Conservation (phyloP, 1,140 invertebrate species). For the Drosophila pseudoobscura region DNA sequence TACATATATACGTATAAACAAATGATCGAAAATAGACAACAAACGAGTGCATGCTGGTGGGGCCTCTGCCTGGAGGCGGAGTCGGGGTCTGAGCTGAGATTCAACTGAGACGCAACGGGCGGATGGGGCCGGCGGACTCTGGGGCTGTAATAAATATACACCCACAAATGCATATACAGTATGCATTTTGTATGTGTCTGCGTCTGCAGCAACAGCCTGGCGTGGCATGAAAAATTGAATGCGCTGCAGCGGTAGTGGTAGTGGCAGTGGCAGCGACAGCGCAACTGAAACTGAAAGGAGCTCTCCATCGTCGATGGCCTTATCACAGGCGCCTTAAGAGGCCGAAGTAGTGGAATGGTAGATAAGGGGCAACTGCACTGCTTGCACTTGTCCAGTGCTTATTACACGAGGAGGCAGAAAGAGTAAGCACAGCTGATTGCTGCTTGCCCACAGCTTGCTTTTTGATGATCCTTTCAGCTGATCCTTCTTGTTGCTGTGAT, state of each 20-base stretch:
- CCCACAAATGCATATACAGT: constrained; percentile 2
- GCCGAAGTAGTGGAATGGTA: not conserved
- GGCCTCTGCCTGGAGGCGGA: no score
- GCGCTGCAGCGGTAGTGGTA: constrained; percentile 19
- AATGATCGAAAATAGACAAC: constrained; percentile 78
- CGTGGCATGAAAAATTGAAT: constrained; percentile 81
- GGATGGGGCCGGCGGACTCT: constrained; percentile 2
- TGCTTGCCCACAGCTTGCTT: no score
- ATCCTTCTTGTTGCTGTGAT: no score
- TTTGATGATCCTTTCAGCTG: no score
- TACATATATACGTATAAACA: constrained; percentile 52
- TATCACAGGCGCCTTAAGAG: constrained; percentile 11
- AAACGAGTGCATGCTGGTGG: constrained; percentile 11
- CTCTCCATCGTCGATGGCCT: constrained; percentile 4
- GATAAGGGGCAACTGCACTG: not conserved
- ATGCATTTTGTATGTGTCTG: constrained; percentile 51
- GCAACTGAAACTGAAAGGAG: constrained; percentile 13
- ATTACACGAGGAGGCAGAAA: no score
- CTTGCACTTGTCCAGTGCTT: no score
- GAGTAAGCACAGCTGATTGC: no score
- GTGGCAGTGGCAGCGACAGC: constrained; percentile 16
- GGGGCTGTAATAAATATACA: constrained; percentile 25
- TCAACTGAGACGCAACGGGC: constrained; percentile 2
- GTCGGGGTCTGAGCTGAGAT: not conserved
- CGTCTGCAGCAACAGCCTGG: constrained; percentile 69